Evolutionary conservation across 2,888 invertebrate species (phyloP), one percentile per base, ranked within the genome.

Genomic region (Monopis laevigella): DNA sequence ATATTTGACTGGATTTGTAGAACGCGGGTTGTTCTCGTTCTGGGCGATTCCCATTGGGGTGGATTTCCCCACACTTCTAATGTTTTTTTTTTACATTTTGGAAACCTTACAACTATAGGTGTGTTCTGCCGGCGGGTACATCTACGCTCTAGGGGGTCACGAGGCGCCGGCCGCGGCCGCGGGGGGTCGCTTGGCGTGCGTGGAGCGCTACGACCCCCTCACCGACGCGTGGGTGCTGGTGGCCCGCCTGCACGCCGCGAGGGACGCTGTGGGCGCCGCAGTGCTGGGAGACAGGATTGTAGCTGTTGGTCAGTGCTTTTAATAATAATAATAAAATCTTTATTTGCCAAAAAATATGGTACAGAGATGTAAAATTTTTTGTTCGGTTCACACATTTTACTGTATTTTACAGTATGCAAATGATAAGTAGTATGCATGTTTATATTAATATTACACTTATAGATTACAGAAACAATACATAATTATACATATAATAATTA

Each of bases 61-160:
- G n/a, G n/a, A n/a, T n/a, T n/a, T n/a, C n/a, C n/a, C n/a, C n/a
- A n/a, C n/a, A n/a, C n/a, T n/a, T n/a, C n/a, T n/a, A n/a, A n/a
- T n/a, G n/a, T n/a, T n/a, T n/a, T n/a, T n/a, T n/a, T n/a, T n/a
- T n/a, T n/a, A n/a, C n/a, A n/a, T n/a, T n/a, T n/a, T n/a, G n/a
- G n/a, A n/a, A n/a, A n/a, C n/a, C n/a, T n/a, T n/a, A n/a, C 24
- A 21, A 21, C 7, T 17, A n/a, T 46, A 85, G 85, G 83, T 88
- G 13, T 91, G 93, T 43, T 93, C 93, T 1, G 88, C 92, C 19
- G 90, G 92, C 61, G 95, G 95, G 0, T 93, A 86, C 65, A 81
- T 97, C 39, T 97, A 96, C 70, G 96, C 95, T 1, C 80, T 96
- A 47, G 96, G 97, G 18, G 96, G 97, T 0, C 94, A 96, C 70